Evolutionary conservation across 2,113 vertebrate species (phyloP).

Genomic region (Paratilapia polleni): DNA sequence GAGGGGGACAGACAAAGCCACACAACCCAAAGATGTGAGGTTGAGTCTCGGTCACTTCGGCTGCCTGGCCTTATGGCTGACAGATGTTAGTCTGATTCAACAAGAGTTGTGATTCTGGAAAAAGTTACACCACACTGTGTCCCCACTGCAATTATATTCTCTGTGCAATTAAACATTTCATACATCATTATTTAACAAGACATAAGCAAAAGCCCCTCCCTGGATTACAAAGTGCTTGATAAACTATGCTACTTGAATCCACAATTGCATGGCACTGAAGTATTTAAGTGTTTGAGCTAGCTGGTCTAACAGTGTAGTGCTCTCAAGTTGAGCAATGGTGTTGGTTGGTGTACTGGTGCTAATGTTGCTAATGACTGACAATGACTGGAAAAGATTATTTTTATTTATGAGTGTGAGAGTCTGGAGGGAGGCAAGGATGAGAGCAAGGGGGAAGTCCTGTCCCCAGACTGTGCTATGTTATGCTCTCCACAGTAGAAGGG

Average conservation of each 20-base stretch:
- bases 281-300: conserved; percentile 25
- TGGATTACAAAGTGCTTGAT: conserved; percentile 40
- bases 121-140: conserved; percentile 55
- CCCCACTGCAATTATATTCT: conserved; percentile 56
- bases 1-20: conserved; percentile 32
- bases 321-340: conserved; percentile 42
- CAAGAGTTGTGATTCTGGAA: conserved; percentile 61
- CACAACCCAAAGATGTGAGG: conserved; percentile 59
- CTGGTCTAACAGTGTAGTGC: conserved; percentile 5
- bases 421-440: conserved; percentile 16
- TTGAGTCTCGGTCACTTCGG: conserved; percentile 68
- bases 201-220: conserved; percentile 39
- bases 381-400: conserved; percentile 20
- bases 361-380: conserved; percentile 50
- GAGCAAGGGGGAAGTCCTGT: conserved; percentile 26
- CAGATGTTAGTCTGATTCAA: conserved; percentile 73
- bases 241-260: conserved; percentile 29
- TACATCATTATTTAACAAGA: conserved; percentile 54
- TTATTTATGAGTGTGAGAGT: conserved; percentile 46
- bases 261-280: not conserved
- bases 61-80: conserved; percentile 70
- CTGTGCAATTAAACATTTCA: conserved; percentile 57
- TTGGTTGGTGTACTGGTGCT: conserved; percentile 31
- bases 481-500: conserved; percentile 21
- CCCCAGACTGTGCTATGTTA: conserved; percentile 34